These are phyloP conservation scores for Mycalesis mineus DNA, from an alignment of 2,888 invertebrate genomes.

Conservation along the genomic window DNA sequence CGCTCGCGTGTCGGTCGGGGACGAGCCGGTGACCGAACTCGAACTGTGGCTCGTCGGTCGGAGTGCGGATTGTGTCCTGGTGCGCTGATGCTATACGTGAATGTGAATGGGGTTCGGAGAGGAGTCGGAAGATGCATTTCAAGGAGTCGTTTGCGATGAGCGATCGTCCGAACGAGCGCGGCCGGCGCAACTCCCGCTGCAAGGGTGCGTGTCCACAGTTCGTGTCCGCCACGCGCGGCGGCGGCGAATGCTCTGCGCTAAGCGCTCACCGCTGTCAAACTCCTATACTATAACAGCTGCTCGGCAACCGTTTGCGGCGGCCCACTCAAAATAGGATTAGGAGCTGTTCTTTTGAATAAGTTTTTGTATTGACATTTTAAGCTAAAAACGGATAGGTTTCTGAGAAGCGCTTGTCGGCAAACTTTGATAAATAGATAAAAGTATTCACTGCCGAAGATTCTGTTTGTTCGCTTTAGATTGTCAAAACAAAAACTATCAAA, in stretches of 20 bases:
- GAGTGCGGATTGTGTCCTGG: slow-evolving; percentile 66
- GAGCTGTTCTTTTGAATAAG: too few relatives aligned
- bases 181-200: slow-evolving; percentile 76
- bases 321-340: background rate
- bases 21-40: slow-evolving; percentile 5
- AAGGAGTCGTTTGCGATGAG: slow-evolving; percentile 77
- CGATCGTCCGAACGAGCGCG: slow-evolving; percentile 77
- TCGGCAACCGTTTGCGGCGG: slow-evolving; percentile 22
- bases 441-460: too few relatives aligned
- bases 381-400: too few relatives aligned
- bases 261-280: slow-evolving; percentile 22
- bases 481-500: too few relatives aligned
- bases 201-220: slow-evolving; percentile 63
- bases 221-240: slow-evolving; percentile 39
- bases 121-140: slow-evolving; percentile 77
- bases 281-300: slow-evolving; percentile 32
- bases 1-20: background rate
- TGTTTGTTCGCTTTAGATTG: too few relatives aligned
- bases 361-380: too few relatives aligned
- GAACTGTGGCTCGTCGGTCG: slow-evolving; percentile 49
- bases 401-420: too few relatives aligned
- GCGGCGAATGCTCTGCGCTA: slow-evolving; percentile 45
- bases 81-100: slow-evolving; percentile 72
- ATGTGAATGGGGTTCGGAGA: slow-evolving; percentile 70
- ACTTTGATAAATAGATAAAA: too few relatives aligned